These are phyloP conservation scores for Cyrtonyx montezumae DNA, from an alignment of 2,113 vertebrate species.

Conservation along the genomic window DNA sequence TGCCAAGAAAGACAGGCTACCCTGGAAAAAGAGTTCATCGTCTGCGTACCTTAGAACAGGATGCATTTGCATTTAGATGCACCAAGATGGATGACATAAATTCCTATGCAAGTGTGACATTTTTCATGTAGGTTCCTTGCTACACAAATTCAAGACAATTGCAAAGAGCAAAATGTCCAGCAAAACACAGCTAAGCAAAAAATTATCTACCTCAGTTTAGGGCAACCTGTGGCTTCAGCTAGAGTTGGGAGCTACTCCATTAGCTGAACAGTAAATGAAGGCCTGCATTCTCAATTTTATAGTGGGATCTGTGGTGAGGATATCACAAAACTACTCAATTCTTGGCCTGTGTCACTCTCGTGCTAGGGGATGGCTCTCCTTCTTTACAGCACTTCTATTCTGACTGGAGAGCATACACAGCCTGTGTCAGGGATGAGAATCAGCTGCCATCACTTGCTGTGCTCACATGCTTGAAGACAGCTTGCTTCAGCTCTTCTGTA, in stretches of 20 bases:
- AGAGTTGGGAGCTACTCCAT: background rate
- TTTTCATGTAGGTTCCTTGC: background rate
- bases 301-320: background rate
- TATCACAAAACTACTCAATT: background rate
- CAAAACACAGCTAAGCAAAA: background rate
- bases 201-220: background rate
- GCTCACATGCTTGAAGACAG: background rate
- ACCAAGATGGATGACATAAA: background rate
- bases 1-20: background rate
- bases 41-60: background rate
- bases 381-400: background rate
- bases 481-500: background rate
- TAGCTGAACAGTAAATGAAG: background rate
- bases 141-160: background rate
- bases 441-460: background rate
- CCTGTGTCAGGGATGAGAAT: background rate
- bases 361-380: background rate
- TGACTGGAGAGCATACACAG: background rate
- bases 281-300: background rate
- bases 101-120: background rate
- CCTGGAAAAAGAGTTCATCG: background rate
- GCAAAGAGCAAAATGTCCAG: rapidly evolving
- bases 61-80: background rate
- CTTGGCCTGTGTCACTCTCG: background rate
- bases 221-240: background rate